A percentile compares a stretch with the other conserved stretches of the same genome.
Conservation (phyloP, 2,113 vertebrate genomes). For the Heterocephalus glaber region DNA sequence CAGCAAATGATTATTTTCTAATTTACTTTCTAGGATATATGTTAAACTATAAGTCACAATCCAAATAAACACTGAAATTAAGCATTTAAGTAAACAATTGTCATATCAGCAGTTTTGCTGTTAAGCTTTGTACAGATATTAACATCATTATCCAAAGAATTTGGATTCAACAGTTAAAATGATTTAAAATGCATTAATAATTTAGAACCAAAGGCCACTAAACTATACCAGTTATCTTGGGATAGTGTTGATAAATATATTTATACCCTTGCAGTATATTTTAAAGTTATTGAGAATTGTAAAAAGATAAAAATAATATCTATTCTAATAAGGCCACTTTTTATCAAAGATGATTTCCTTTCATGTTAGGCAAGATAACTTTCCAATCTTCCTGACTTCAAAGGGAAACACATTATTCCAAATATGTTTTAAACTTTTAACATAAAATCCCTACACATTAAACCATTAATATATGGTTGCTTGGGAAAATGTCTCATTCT, state of each 20-base stretch:
- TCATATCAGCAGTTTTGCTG: neutral
- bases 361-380: slow-evolving; percentile 79
- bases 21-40: neutral
- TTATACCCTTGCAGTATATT: slow-evolving; percentile 57
- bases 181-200: slow-evolving; percentile 64
- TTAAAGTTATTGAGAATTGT: slow-evolving; percentile 59
- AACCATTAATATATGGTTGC: slow-evolving; percentile 83
- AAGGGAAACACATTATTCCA: slow-evolving; percentile 68
- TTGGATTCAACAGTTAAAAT: slow-evolving; percentile 48
- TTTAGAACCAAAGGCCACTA: slow-evolving; percentile 55
- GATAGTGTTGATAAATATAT: slow-evolving; percentile 50
- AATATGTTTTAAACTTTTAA: slow-evolving; percentile 65
- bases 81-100: neutral
- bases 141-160: slow-evolving; percentile 21
- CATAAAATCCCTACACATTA: slow-evolving; percentile 76
- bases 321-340: slow-evolving; percentile 58
- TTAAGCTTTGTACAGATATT: slow-evolving; percentile 41
- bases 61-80: slow-evolving; percentile 37
- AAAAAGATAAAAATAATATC: slow-evolving; percentile 66
- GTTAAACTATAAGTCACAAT: neutral
- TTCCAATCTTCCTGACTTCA: slow-evolving; percentile 69
- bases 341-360: slow-evolving; percentile 76
- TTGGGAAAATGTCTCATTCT: slow-evolving; percentile 84
- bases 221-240: slow-evolving; percentile 33
- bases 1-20: slow-evolving; percentile 25